Percentiles rank a stretch among this genome's conserved stretches.
These are phyloP conservation scores for Ramphastos sulfuratus DNA, from an alignment of 2,113 vertebrate species.

Conservation along the genomic window DNA sequence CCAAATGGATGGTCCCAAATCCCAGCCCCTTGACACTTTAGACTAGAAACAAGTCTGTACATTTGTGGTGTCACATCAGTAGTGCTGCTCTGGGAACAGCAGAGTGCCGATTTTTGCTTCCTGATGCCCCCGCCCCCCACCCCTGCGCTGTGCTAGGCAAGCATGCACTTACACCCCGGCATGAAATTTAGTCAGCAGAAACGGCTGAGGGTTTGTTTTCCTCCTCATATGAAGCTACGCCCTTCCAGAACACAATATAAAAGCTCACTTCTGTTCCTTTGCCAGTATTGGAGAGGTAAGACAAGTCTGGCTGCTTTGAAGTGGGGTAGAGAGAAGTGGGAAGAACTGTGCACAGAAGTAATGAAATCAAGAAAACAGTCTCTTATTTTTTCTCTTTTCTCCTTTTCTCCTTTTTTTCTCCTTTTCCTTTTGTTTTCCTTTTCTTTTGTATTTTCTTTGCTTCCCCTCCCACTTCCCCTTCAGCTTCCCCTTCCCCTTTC, in stretches of 20 bases:
- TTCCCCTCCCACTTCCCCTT: no score
- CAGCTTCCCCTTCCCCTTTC: no score
- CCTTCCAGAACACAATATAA: background rate
- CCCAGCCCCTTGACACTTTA: background rate
- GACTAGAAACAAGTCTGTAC: background rate
- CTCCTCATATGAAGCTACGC: background rate
- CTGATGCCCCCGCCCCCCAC: no score
- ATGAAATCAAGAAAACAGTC: background rate
- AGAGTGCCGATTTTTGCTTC: accelerated
- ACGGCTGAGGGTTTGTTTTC: background rate
- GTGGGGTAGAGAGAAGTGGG: background rate
- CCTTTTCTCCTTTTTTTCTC: no score
- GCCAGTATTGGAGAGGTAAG: accelerated
- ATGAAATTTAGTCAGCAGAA: background rate
- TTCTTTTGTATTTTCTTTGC: accelerated
- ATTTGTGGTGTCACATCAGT: background rate
- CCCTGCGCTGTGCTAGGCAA: accelerated
- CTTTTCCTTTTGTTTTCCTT: background rate
- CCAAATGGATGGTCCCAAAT: background rate
- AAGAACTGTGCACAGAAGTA: background rate
- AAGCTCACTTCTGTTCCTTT: background rate
- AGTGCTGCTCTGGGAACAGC: background rate
- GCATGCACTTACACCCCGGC: background rate
- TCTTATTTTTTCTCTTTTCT: no score
- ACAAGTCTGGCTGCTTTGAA: background rate